phyloP scores from a whole-genome alignment of 2,888 invertebrate genomes.

The Prionchulus punctatus region DNA sequence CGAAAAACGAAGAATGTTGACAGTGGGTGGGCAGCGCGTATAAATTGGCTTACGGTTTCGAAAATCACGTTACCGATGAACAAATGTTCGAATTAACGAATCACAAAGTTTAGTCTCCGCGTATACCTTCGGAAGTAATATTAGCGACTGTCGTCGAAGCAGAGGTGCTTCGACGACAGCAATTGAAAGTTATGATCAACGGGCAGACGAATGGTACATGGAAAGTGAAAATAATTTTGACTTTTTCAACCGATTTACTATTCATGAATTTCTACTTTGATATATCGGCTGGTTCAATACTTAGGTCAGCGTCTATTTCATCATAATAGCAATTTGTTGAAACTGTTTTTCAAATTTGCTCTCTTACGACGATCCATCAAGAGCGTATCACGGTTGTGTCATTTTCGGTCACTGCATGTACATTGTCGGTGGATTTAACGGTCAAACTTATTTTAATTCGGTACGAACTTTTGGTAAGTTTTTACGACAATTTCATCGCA shows the following conservation, averaged over 20 bases:
- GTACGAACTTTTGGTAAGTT: slow-evolving; percentile 38
- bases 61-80: neutral
- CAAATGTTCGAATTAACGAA: slow-evolving; percentile 1
- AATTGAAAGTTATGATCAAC: slow-evolving; percentile 72
- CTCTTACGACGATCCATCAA: slow-evolving; percentile 45
- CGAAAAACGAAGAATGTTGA: neutral
- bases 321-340: no score
- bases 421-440: slow-evolving; percentile 40
- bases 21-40: neutral
- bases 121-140: slow-evolving; percentile 44
- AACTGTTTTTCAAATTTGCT: no score
- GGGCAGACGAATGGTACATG: slow-evolving; percentile 63
- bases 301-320: no score
- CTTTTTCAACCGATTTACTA: no score
- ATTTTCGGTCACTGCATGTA: slow-evolving; percentile 33
- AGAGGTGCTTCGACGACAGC: slow-evolving; percentile 58
- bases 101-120: slow-evolving; percentile 39
- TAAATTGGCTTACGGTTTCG: neutral
- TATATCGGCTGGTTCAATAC: no score
- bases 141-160: slow-evolving; percentile 45
- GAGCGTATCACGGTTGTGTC: slow-evolving; percentile 57
- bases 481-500: neutral
- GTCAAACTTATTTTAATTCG: slow-evolving; percentile 35
- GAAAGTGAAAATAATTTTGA: neutral
- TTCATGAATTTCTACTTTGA: no score